These are phyloP conservation scores for Ips nitidus DNA, from an alignment of 1,140 invertebrate genomes.

Conservation along the genomic window DNA sequence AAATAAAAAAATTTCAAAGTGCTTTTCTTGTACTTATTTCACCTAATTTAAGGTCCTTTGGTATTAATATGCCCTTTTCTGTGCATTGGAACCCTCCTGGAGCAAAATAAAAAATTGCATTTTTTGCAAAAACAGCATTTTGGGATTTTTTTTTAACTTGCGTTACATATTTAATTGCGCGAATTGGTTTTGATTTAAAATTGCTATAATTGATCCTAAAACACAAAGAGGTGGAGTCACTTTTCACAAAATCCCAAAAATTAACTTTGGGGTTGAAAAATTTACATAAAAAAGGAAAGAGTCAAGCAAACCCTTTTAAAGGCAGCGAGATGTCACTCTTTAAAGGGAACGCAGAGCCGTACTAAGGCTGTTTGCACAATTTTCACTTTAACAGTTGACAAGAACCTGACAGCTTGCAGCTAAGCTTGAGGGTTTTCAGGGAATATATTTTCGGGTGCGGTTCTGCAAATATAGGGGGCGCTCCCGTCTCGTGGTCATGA, in stretches of 20 bases:
- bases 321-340: slow-evolving; percentile 38
- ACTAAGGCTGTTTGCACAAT: neutral
- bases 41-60: no score
- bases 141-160: no score
- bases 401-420: no score
- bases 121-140: no score
- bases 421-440: no score
- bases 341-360: slow-evolving; percentile 33
- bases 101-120: no score
- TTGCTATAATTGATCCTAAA: slow-evolving; percentile 29
- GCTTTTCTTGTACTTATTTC: no score
- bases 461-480: slow-evolving; percentile 16
- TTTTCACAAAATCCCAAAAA: slow-evolving; percentile 33
- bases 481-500: slow-evolving; percentile 37
- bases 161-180: neutral
- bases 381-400: no score
- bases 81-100: no score
- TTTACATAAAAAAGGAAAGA: slow-evolving; percentile 47
- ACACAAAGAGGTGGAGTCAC: slow-evolving; percentile 25
- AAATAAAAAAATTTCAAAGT: no score
- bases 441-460: slow-evolving; percentile 7
- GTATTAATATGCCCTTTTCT: no score
- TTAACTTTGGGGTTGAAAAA: slow-evolving; percentile 35
- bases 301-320: slow-evolving; percentile 39
- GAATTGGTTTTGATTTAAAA: slow-evolving; percentile 45